phyloP scores from a whole-genome alignment of 1,140 invertebrate genomes.

The Zaprionus ornatus region DNA sequence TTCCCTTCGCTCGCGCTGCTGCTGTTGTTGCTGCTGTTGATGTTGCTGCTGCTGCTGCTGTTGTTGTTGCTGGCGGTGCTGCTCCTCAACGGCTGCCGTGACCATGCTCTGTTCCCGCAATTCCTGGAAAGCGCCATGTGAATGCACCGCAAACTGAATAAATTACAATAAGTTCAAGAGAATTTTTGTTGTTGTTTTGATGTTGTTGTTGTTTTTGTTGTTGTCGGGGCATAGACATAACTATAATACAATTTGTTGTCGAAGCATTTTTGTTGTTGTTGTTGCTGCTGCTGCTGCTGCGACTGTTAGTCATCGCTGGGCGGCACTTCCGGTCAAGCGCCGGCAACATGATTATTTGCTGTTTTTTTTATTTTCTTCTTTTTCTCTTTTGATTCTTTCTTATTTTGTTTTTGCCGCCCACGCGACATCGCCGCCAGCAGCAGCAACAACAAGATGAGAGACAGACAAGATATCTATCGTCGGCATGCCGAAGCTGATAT shows the following conservation, averaged over 20 bases:
- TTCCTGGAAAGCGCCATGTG: conserved; percentile 86
- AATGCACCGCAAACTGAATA: conserved; percentile 83
- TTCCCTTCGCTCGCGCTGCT: conserved; percentile 87
- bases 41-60: conserved; percentile 86
- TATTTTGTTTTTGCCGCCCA: conserved; percentile 40
- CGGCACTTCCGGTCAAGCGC: conserved; percentile 47
- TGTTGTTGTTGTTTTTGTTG: conserved; percentile 16
- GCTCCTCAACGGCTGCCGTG: conserved; percentile 87
- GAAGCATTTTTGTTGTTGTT: conserved; percentile 14
- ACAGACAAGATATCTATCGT: background rate
- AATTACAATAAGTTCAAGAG: conserved; percentile 73
- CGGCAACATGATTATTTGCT: conserved; percentile 37
- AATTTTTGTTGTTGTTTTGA: conserved; percentile 46
- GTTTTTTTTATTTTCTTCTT: conserved; percentile 21
- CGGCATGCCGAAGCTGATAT: background rate
- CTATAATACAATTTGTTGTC: conserved; percentile 17
- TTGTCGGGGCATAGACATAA: conserved; percentile 21
- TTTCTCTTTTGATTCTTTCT: conserved; percentile 5
- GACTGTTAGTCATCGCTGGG: conserved; percentile 40
- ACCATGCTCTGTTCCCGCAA: conserved; percentile 93
- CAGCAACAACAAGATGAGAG: conserved; percentile 11
- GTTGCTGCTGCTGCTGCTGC: conserved; percentile 8
- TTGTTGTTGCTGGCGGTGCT: conserved; percentile 85
- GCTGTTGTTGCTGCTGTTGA: conserved; percentile 86
- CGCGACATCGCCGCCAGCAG: conserved; percentile 32